phyloP scores from a whole-genome alignment of 2,113 vertebrate genomes.

The Myotis yumanensis region DNA sequence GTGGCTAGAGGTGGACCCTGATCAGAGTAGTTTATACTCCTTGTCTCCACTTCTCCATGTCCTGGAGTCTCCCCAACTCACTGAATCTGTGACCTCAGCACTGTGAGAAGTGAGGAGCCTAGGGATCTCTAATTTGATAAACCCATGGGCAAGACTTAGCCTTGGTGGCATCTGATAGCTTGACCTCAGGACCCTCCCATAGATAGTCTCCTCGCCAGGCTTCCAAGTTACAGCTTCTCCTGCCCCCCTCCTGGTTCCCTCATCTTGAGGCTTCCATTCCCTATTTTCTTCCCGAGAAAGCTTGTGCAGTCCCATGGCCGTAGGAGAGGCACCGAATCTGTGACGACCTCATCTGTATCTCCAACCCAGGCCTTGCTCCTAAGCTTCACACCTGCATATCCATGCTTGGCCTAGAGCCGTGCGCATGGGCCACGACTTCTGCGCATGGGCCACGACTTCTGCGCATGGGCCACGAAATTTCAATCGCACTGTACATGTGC shows the following conservation, averaged over 20 bases:
- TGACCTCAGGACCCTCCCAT: not conserved
- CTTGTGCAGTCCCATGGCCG: not conserved
- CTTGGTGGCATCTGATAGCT: not conserved
- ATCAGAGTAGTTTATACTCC: not conserved
- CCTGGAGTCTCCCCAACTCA: not conserved
- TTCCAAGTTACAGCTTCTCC: not conserved
- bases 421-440: too few relatives aligned
- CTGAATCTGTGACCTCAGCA: not conserved
- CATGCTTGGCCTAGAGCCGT: not conserved
- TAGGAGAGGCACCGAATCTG: accelerated
- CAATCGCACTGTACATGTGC: too few relatives aligned
- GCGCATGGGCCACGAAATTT: too few relatives aligned
- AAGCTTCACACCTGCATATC: not conserved
- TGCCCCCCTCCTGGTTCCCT: too few relatives aligned
- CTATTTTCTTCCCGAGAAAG: not conserved
- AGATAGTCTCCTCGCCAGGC: too few relatives aligned
- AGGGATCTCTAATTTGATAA: not conserved
- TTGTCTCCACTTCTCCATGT: not conserved
- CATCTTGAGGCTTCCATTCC: not conserved
- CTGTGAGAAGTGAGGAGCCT: not conserved
- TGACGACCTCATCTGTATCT: not conserved
- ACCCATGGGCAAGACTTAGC: too few relatives aligned
- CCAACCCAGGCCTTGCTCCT: not conserved
- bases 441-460: too few relatives aligned
- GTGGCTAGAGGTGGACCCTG: not conserved